phyloP scores from a whole-genome alignment of 2,888 invertebrate genomes.

The Cactoblastis cactorum region DNA sequence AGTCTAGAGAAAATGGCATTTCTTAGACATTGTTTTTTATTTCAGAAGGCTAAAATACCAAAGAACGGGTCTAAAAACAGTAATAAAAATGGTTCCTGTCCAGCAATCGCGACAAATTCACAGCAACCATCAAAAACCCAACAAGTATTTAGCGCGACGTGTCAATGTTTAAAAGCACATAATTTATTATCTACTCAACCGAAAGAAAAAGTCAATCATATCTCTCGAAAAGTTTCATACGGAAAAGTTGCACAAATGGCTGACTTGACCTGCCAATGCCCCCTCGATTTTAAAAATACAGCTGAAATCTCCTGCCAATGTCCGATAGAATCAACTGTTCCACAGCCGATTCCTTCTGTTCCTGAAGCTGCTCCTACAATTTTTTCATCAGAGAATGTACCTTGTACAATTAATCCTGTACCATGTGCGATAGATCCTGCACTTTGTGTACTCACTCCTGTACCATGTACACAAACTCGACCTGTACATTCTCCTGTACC shows the following conservation, averaged over 20 bases:
- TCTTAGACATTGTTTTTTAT: no score
- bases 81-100: background rate
- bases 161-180: no score
- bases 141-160: background rate
- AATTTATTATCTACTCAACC: background rate
- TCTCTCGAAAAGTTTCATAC: background rate
- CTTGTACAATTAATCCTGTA: no score
- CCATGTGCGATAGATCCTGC: no score
- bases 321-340: background rate
- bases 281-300: background rate
- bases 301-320: background rate
- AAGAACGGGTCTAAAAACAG: background rate
- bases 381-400: no score
- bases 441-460: no score
- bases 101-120: background rate
- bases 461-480: no score
- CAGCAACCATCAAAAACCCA: background rate
- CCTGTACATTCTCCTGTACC: background rate
- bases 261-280: background rate
- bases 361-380: background rate
- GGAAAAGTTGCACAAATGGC: background rate
- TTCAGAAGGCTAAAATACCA: background rate
- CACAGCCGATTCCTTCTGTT: background rate
- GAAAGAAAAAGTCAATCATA: background rate
- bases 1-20: no score